Percentiles rank a stretch among this genome's conserved stretches.
phyloP scores from a whole-genome alignment of 2,888 invertebrate species.

The Adela reaumurella region DNA sequence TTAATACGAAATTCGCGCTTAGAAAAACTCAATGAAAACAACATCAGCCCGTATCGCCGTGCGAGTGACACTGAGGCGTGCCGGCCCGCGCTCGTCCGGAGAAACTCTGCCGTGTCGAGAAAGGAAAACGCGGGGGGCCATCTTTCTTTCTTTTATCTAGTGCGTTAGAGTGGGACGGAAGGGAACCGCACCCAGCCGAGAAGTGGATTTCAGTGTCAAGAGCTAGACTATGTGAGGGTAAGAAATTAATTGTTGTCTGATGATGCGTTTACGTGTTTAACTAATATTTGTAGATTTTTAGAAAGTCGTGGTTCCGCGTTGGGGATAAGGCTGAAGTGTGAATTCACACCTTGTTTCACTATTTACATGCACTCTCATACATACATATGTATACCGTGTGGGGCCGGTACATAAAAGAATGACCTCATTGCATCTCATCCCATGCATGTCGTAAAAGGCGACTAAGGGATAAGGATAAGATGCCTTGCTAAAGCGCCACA shows the following conservation, averaged over 20 bases:
- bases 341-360: too few relatives aligned
- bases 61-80: conserved; percentile 41
- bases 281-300: too few relatives aligned
- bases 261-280: background rate
- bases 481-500: too few relatives aligned
- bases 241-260: background rate
- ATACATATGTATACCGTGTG: too few relatives aligned
- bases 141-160: conserved; percentile 26
- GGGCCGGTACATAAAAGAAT: too few relatives aligned
- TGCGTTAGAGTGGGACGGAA: conserved; percentile 28
- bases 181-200: conserved; percentile 25
- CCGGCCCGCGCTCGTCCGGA: conserved; percentile 23
- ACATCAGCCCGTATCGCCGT: conserved; percentile 35
- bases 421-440: too few relatives aligned
- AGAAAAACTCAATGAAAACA: conserved; percentile 36
- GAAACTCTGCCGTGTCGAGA: conserved; percentile 41
- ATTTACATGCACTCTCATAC: too few relatives aligned
- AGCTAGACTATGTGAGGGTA: conserved; percentile 10
- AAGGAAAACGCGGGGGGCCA: conserved; percentile 35
- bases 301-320: too few relatives aligned
- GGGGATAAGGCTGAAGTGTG: too few relatives aligned
- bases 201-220: conserved; percentile 46
- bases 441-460: too few relatives aligned
- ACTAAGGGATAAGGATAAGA: too few relatives aligned
- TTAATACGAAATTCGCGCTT: conserved; percentile 11